Base-by-base conservation (phyloP, 2,113 vertebrate genomes). In the Ceuthmochares aereus region DNA sequence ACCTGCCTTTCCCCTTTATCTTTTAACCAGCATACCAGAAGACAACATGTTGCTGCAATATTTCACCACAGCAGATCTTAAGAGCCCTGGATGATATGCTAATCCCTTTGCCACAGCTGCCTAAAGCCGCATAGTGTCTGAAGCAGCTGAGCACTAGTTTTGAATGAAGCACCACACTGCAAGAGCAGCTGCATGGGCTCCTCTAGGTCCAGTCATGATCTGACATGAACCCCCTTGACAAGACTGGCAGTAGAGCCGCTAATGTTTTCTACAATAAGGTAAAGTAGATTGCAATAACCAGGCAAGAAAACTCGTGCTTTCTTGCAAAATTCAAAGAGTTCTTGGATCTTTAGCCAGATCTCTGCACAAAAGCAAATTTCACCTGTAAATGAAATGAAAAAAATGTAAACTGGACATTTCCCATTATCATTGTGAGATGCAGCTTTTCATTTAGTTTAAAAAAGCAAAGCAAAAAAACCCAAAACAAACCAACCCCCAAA, bases 111-210 rank as follows among this genome's bases (percentile, higher is more conserved):
- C 12, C 68, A 73, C 78, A 94, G 70, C 81, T 97, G 91, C 74
- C 37, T 84, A 87, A 93, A 92, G 12, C 67, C 92, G 51, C 45
- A 75, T 66, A 82, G 81, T 1, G 12, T 42, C 21, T 37, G 32
- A 84, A 95, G 32, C 85, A 97, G 76, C 83, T 95, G 87, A 83
- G n/a, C 49, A 62, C 30, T 59, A 80, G 25, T 76, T 90, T 58
- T 95, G 85, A 87, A 67, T 89, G 82, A 94, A 95, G 66, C 26
- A 34, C 43, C 25, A 54, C 64, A 78, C 30, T 90, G 59, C 52
- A 93, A 62, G 43, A 95, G 86, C 96, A 97, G 94, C 95, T 97
- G 96, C 87, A 56, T 30, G n/a, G 34, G 10, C 5, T 89, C 4
- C 54, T 76, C 36, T 73, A 47, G 47, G 40, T 81, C 52, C 47